These are phyloP conservation scores for Monodelphis domestica DNA, from an alignment of 2,797 vertebrate species.

Conservation along the genomic window DNA sequence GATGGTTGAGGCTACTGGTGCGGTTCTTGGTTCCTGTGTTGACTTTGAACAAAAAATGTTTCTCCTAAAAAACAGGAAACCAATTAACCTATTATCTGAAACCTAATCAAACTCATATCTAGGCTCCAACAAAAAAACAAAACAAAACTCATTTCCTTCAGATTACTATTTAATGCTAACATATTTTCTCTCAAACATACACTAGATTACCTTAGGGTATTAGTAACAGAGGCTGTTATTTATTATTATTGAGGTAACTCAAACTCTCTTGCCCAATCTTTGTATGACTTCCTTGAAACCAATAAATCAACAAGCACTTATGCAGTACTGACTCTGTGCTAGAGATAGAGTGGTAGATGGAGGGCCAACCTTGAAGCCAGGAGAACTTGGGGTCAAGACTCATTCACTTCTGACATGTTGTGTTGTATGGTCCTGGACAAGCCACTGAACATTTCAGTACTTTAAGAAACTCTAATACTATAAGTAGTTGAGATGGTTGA, in stretches of 20 bases:
- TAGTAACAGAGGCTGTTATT: not conserved
- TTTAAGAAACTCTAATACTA: not conserved
- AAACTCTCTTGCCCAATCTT: not conserved
- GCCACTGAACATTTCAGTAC: not conserved
- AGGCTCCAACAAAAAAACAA: slow-evolving; percentile 47
- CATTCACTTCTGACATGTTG: not conserved
- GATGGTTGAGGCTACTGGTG: not conserved
- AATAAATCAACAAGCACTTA: not conserved
- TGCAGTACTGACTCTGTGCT: too few relatives aligned
- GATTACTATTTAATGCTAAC: not conserved
- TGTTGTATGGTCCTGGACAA: not conserved
- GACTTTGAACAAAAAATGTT: slow-evolving; percentile 17
- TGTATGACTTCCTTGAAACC: not conserved
- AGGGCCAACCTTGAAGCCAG: not conserved
- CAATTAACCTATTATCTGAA: slow-evolving; percentile 35
- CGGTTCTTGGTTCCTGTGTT: slow-evolving; percentile 36
- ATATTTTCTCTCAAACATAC: not conserved
- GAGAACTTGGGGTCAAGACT: not conserved
- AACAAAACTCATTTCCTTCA: not conserved
- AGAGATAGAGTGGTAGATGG: not conserved
- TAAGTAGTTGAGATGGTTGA: not conserved
- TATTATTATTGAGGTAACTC: not conserved
- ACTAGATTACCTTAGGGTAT: not conserved
- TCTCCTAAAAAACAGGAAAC: slow-evolving; percentile 32
- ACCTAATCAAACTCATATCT: slow-evolving; percentile 67